A percentile compares a stretch with the other conserved stretches of the same genome.
phyloP scores from a whole-genome alignment of 2,797 vertebrate genomes.

The Sternotherus odoratus region DNA sequence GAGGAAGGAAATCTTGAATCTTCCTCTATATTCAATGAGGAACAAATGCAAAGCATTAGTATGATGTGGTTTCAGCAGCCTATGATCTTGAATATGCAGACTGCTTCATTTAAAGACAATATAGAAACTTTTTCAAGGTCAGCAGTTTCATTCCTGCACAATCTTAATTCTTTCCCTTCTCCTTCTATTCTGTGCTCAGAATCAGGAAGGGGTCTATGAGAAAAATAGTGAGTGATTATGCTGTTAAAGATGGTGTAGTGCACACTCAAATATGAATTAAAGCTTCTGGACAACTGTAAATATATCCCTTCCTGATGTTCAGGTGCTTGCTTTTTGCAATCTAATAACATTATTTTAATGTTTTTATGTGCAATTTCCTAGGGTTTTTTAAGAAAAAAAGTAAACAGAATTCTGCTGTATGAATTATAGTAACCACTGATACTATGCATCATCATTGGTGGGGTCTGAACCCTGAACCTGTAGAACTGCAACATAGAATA shows the following conservation, averaged over 20 bases:
- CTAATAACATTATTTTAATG: background rate
- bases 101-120: too few relatives aligned
- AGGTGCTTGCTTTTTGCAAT: background rate
- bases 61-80: too few relatives aligned
- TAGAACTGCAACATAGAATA: background rate
- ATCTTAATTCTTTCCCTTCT: too few relatives aligned
- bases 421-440: background rate
- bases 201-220: too few relatives aligned
- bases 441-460: background rate
- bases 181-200: too few relatives aligned
- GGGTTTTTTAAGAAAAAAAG: background rate
- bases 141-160: too few relatives aligned
- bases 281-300: background rate
- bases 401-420: accelerated
- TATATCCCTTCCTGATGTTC: background rate
- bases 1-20: background rate
- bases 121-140: too few relatives aligned
- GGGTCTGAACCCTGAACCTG: background rate
- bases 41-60: too few relatives aligned
- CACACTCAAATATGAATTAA: too few relatives aligned
- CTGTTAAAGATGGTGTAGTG: too few relatives aligned
- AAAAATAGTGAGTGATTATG: too few relatives aligned
- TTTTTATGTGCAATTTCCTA: background rate
- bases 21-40: background rate
- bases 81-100: too few relatives aligned